Percentiles rank a stretch among this genome's conserved stretches.
phyloP scores from a whole-genome alignment of 2,888 invertebrate species.

The Trachelus tabidus region DNA sequence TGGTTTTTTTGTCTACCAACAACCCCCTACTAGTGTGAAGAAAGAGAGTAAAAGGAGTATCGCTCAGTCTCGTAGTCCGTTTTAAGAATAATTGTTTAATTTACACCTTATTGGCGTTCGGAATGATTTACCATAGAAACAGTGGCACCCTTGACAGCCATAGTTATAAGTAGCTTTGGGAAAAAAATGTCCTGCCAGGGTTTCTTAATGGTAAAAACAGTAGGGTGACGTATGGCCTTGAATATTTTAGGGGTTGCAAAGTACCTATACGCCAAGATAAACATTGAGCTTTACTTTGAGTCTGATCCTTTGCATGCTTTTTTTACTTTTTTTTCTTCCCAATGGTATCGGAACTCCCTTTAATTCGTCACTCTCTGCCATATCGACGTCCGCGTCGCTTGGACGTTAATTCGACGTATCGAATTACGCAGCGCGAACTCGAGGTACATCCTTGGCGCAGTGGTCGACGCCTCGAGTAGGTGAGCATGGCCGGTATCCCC shows the following conservation, averaged over 20 bases:
- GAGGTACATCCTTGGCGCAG: conserved; percentile 14
- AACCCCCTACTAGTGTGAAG: neutral
- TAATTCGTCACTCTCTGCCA: conserved; percentile 24
- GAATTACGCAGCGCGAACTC: conserved; percentile 1
- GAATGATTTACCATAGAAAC: neutral
- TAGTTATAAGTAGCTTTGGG: neutral
- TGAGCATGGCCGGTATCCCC: conserved; percentile 9
- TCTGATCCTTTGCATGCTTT: neutral
- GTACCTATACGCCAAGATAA: neutral
- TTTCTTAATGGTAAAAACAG: neutral
- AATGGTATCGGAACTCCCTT: conserved; percentile 1
- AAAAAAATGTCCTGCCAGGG: neutral
- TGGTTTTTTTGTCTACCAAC: conserved; percentile 19
- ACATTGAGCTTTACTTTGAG: neutral
- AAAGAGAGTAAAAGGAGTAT: neutral
- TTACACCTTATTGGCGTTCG: neutral
- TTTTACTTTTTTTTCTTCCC: neutral
- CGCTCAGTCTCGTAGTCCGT: neutral
- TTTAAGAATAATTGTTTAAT: neutral
- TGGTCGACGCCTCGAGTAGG: neutral
- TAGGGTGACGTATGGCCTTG: neutral
- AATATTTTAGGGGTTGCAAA: neutral
- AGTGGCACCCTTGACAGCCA: neutral
- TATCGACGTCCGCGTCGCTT: neutral
- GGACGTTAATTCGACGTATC: neutral